phyloP scores from a whole-genome alignment of 2,888 invertebrate genomes.

The Aelia acuminata region DNA sequence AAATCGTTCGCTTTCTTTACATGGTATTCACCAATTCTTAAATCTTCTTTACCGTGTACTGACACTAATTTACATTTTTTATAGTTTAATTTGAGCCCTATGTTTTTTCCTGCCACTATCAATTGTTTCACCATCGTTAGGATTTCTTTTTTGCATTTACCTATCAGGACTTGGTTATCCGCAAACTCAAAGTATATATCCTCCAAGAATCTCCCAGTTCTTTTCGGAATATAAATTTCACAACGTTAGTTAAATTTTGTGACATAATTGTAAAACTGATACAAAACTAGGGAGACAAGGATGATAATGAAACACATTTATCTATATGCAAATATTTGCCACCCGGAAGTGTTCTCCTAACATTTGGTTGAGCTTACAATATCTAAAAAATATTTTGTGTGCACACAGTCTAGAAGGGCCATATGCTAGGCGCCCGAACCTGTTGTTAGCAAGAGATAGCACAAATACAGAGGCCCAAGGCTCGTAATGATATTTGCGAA shows the following conservation, averaged over 20 bases:
- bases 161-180: no score
- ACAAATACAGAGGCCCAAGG: background rate
- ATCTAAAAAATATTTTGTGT: background rate
- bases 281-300: background rate
- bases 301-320: background rate
- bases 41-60: no score
- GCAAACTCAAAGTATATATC: no score
- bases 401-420: background rate
- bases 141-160: no score
- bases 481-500: background rate
- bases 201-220: no score
- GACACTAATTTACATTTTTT: no score
- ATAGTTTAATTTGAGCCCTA: no score
- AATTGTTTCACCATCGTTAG: no score
- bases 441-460: background rate
- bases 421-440: background rate
- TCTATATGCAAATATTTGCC: slow-evolving; percentile 1
- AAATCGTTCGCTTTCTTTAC: no score
- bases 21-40: no score
- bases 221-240: no score
- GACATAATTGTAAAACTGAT: background rate
- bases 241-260: background rate
- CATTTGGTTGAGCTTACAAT: background rate
- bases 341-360: background rate
- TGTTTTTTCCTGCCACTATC: no score